phyloP scores from a whole-genome alignment of 2,113 vertebrate genomes.

The Falco punctatus region DNA sequence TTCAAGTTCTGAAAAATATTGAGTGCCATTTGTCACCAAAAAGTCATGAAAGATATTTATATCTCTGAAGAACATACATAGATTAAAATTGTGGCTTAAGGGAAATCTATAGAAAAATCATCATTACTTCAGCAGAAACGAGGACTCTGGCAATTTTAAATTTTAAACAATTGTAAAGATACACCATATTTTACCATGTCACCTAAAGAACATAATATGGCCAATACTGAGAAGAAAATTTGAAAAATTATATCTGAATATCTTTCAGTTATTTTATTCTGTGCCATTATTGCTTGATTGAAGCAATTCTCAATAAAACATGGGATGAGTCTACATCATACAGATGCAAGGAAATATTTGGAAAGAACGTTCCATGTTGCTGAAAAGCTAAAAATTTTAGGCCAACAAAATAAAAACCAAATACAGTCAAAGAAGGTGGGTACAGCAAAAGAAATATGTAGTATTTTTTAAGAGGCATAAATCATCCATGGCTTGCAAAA shows the following conservation, averaged over 20 bases:
- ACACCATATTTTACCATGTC: neutral
- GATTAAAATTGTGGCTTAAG: neutral
- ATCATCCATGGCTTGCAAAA: neutral
- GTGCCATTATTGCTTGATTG: neutral
- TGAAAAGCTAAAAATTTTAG: neutral
- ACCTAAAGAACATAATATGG: neutral
- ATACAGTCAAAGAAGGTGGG: neutral
- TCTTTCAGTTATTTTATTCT: neutral
- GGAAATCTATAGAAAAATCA: neutral
- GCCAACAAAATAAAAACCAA: neutral
- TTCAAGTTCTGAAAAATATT: neutral
- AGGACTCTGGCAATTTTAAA: neutral
- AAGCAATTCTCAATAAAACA: neutral
- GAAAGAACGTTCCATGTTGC: neutral
- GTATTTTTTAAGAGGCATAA: neutral
- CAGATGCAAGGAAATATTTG: neutral
- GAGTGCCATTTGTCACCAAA: neutral
- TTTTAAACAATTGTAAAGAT: neutral
- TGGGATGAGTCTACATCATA: neutral
- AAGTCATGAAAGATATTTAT: neutral
- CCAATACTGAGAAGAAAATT: neutral
- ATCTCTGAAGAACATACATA: neutral
- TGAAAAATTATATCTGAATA: neutral
- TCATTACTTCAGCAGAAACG: neutral
- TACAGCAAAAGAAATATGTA: neutral